Percentiles rank a stretch among this genome's conserved stretches.
Conservation (phyloP, 2,797 vertebrate species). For the Gila robusta region DNA sequence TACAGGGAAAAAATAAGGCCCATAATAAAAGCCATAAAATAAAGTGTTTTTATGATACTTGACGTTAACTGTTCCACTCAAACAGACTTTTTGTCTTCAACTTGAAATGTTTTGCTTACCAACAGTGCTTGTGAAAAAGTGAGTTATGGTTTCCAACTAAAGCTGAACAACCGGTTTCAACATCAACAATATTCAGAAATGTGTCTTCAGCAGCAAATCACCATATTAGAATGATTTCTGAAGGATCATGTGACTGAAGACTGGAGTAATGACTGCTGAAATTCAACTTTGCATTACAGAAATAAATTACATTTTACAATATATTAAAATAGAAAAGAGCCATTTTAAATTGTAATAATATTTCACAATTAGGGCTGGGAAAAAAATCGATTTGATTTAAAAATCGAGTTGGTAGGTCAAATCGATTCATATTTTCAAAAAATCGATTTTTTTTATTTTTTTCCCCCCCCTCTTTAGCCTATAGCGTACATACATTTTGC, state of each 20-base stretch:
- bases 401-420: no score
- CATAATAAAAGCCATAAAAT: conserved; percentile 19
- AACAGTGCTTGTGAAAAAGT: background rate
- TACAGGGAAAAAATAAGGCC: conserved; percentile 1
- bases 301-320: background rate
- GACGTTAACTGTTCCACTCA: background rate
- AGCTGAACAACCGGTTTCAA: background rate
- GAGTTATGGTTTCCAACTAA: background rate
- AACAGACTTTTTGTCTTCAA: background rate
- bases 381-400: no score
- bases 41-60: conserved; percentile 21
- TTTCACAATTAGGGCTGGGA: no score
- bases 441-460: no score
- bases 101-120: background rate
- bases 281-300: background rate
- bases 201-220: background rate
- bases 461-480: no score
- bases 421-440: no score
- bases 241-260: background rate
- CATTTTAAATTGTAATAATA: no score
- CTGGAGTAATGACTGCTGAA: background rate
- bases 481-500: no score
- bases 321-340: background rate
- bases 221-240: background rate
- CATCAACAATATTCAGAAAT: background rate